A percentile compares a stretch with the other conserved stretches of the same genome.
Evolutionary conservation across 2,888 invertebrate species (phyloP).

Genomic region (Nomada goodeniana): DNA sequence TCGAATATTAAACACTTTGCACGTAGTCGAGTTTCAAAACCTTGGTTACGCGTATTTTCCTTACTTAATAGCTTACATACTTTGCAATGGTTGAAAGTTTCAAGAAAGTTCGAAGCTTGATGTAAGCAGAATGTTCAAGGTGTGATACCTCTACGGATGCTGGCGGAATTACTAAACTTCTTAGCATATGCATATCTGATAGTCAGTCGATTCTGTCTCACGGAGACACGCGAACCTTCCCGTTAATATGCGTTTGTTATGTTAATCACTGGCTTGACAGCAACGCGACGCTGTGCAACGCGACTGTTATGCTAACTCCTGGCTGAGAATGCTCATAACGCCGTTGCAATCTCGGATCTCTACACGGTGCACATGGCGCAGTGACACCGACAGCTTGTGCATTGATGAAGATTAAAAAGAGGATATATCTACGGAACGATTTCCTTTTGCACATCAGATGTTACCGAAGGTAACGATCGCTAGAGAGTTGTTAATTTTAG

Average conservation of each 20-base stretch:
- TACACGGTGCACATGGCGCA: conserved; percentile 1
- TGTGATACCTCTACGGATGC: neutral
- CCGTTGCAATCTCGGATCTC: conserved; percentile 37
- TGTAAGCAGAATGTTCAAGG: neutral
- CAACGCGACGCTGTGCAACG: conserved; percentile 40
- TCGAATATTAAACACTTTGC: too few species aligned
- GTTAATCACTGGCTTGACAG: conserved; percentile 73
- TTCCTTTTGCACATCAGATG: neutral
- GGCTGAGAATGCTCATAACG: conserved; percentile 62
- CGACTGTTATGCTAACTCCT: conserved; percentile 68
- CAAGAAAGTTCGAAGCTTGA: neutral
- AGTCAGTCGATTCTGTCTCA: neutral
- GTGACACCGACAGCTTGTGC: neutral
- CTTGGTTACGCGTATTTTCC: too few species aligned
- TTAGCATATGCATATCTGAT: neutral
- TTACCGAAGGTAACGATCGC: neutral
- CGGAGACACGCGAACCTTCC: conserved; percentile 26
- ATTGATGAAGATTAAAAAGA: conserved; percentile 12
- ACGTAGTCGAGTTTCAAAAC: too few species aligned
- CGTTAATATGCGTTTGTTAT: conserved; percentile 76
- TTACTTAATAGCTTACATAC: too few species aligned
- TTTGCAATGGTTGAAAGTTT: too few species aligned
- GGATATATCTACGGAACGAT: neutral
- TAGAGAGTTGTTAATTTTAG: too few species aligned
- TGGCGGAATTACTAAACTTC: neutral